Evolutionary conservation across 2,113 vertebrate genomes (phyloP), one percentile per base, ranked within the genome.

Genomic region (Lamprologus sp.): DNA sequence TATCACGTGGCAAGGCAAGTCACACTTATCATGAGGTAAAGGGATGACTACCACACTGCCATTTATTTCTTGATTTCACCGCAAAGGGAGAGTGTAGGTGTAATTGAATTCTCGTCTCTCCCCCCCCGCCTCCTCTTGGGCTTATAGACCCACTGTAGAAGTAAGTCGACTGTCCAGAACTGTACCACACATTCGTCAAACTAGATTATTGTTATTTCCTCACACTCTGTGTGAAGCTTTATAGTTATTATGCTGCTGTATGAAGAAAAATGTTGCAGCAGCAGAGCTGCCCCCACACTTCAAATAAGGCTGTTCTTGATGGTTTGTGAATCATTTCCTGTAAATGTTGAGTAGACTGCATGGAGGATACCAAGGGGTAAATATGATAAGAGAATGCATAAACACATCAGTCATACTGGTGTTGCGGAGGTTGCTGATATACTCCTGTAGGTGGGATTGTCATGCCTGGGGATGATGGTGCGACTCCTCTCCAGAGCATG

Each of bases 401-500:
- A 95, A 94, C 92, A 92, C 95, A 95, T 95, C 94, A 91, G 95
- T 95, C 95, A 93, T 91, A 84, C 75, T 90, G 89, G 83, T 88
- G 87, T 80, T 91, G 95, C 82, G 89, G 93, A 92, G 94, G 93
- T 84, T 90, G 91, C 89, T 88, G 91, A 94, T 91, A 88, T 35
- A 80, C 88, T 92, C 81, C 85, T 87, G 94, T 94, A 95, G 94
- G 94, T 95, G 92, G 93, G 93, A 95, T 93, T 95, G 92, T 95
- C 92, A 92, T 84, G 94, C 92, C 91, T 33, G 84, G 79, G 93
- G 89, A 93, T 88, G 93, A 88, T 88, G 90, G 90, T 90, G 95
- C 83, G 84, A 89, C 93, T 93, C 87, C 85, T 87, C 90, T 89
- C 85, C 89, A 95, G 91, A 92, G 95, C 95, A 91, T 95, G 94